phyloP scores from a whole-genome alignment of 2,113 vertebrate species.

The Pardalotus punctatus region DNA sequence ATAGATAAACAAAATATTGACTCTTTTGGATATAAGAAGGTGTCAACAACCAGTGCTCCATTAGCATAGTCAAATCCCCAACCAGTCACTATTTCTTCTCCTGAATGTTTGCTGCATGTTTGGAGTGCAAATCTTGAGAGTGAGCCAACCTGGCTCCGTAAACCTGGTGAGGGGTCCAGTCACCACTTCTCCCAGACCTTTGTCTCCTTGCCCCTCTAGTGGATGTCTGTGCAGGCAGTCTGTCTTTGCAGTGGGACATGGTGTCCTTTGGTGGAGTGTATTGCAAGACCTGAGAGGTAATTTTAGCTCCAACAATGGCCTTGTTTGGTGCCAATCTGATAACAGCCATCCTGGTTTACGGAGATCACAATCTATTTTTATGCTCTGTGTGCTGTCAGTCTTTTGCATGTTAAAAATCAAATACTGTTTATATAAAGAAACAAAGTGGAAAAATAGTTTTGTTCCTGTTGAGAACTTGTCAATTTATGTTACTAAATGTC shows the following conservation, averaged over 20 bases:
- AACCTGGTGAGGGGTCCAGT: background rate
- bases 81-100: background rate
- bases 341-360: background rate
- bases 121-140: background rate
- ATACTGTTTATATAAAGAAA: constrained; percentile 21
- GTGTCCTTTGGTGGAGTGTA: background rate
- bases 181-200: background rate
- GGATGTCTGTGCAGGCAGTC: background rate
- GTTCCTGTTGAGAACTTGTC: constrained; percentile 8
- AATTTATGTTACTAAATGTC: constrained; percentile 23
- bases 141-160: background rate
- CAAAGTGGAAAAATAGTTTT: background rate
- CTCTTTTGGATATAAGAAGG: background rate
- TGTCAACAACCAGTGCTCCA: background rate
- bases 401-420: background rate
- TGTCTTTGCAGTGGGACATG: background rate
- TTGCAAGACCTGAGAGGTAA: background rate
- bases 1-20: background rate
- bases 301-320: constrained; percentile 52
- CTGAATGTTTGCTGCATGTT: background rate
- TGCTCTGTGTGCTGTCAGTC: background rate
- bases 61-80: background rate
- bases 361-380: constrained; percentile 17
- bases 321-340: constrained; percentile 44
- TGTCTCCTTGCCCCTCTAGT: background rate